Conservation (phyloP, 2,113 vertebrate species). For the Brachirus orientalis region DNA sequence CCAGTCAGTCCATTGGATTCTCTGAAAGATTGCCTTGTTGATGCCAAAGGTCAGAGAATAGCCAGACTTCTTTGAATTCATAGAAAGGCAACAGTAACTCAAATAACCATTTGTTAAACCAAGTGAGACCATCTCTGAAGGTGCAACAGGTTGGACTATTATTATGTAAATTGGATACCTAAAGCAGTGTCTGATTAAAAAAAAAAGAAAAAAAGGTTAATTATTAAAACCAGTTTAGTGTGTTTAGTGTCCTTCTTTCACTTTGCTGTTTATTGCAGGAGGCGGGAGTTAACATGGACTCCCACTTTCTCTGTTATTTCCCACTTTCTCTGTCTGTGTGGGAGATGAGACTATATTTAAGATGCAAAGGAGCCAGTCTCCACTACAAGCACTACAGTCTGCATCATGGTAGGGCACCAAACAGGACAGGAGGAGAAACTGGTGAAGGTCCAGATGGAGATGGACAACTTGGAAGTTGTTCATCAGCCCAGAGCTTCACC, state of each 20-base stretch:
- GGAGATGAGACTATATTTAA: conserved; percentile 54
- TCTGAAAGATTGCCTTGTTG: too few species aligned
- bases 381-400: neutral
- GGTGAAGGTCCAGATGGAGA: conserved; percentile 12
- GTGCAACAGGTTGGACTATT: too few species aligned
- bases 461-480: neutral
- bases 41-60: too few species aligned
- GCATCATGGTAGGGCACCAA: conserved; percentile 47
- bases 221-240: too few species aligned
- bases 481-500: neutral
- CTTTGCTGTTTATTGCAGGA: neutral
- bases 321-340: conserved; percentile 45
- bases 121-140: too few species aligned
- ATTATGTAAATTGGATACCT: too few species aligned
- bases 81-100: too few species aligned
- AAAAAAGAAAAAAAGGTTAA: too few species aligned
- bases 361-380: neutral
- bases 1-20: too few species aligned
- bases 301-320: conserved; percentile 23
- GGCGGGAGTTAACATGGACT: neutral
- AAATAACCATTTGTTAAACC: too few species aligned
- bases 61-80: too few species aligned
- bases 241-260: conserved; percentile 17
- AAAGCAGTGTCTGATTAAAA: too few species aligned
- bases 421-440: conserved; percentile 31